Conservation (phyloP, 2,888 invertebrate genomes). For the Kuschelorhynchus macadamiae region DNA sequence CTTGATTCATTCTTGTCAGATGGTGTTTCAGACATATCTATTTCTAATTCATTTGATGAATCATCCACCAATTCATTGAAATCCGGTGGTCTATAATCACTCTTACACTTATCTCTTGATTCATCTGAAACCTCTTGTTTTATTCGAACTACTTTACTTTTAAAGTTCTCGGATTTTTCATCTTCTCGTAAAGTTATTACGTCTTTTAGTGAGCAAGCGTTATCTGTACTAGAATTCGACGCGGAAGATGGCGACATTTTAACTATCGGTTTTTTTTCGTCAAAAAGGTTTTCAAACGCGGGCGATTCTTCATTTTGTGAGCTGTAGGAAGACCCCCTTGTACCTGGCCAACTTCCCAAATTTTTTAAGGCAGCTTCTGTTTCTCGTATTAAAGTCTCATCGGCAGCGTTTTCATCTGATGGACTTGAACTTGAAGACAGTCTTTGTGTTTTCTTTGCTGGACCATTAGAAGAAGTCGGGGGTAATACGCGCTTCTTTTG, state of each 20-base stretch:
- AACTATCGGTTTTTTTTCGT: slow-evolving; percentile 80
- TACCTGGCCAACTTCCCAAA: slow-evolving; percentile 87
- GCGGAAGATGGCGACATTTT: slow-evolving; percentile 79
- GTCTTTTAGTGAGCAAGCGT: slow-evolving; percentile 78
- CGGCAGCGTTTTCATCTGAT: slow-evolving; percentile 71
- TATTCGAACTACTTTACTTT: slow-evolving; percentile 56
- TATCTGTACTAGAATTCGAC: slow-evolving; percentile 72
- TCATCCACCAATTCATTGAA: slow-evolving; percentile 85
- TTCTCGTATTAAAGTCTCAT: slow-evolving; percentile 88
- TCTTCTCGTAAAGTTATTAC: slow-evolving; percentile 71
- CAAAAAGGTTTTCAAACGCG: slow-evolving; percentile 87
- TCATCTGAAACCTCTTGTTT: slow-evolving; percentile 59
- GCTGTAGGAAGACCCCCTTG: slow-evolving; percentile 75
- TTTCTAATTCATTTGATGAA: slow-evolving; percentile 84
- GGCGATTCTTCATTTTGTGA: slow-evolving; percentile 83
- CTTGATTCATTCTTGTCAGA: slow-evolving; percentile 77
- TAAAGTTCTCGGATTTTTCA: slow-evolving; percentile 56
- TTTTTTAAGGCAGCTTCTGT: slow-evolving; percentile 90
- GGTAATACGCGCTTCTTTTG: slow-evolving; percentile 74
- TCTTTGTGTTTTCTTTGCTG: slow-evolving; percentile 69
- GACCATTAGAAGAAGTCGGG: slow-evolving; percentile 59
- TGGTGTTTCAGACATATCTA: slow-evolving; percentile 82
- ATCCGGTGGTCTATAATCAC: slow-evolving; percentile 80
- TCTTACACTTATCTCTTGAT: slow-evolving; percentile 56
- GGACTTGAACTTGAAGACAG: slow-evolving; percentile 63